Base-by-base conservation (phyloP, 1,140 invertebrate species). In the Lepidurus couesii region DNA sequence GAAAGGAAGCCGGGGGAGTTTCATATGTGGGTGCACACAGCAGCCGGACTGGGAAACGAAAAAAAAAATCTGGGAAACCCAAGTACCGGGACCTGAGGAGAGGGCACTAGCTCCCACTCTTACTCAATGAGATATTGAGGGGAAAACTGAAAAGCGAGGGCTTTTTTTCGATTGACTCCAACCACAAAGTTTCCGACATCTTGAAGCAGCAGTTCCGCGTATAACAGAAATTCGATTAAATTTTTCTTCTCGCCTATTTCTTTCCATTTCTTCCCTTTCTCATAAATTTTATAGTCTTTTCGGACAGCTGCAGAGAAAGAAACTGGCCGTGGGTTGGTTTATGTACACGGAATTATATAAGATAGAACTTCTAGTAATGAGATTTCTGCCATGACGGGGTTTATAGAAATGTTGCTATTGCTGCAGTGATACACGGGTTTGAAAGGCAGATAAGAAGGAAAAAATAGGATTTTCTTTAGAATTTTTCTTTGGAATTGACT, bases 11-110 rank as follows among this genome's bases (percentile, higher is more conserved):
- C 13, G 53, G 13, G 53, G 7, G 53, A 21, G 53, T 65, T 65
- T 65, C 53, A 65, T 65, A 65, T 65, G 53, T 65, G 53, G 53
- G 53, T 65, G 53, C 53, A 65, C 53, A 65, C 53, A 65, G 53
- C 53, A 65, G 21, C 53, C 53, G 53, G 21, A 65, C 53, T 65
- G 53, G 53, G 45, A 65, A 21, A 13, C 53, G 21, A 0, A 2
- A 9, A 21, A 21, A 65, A 65, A 65, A 65, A 65, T 65, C 53
- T 7, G 13, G 21, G 21, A 65, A 65, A 13, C 53, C 53, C 16
- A 65, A 65, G 53, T 65, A 65, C 53, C 53, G 53, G 53, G 53
- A 65, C 53, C 53, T 11, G 53, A 65, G n/a, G 21, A 65, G 53
- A 9, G 53, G 53, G 21, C n/a, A n/a, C 16, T 65, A 65, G 53